Evolutionary conservation across 2,888 invertebrate species (phyloP).

Genomic region (Rutpela maculata): DNA sequence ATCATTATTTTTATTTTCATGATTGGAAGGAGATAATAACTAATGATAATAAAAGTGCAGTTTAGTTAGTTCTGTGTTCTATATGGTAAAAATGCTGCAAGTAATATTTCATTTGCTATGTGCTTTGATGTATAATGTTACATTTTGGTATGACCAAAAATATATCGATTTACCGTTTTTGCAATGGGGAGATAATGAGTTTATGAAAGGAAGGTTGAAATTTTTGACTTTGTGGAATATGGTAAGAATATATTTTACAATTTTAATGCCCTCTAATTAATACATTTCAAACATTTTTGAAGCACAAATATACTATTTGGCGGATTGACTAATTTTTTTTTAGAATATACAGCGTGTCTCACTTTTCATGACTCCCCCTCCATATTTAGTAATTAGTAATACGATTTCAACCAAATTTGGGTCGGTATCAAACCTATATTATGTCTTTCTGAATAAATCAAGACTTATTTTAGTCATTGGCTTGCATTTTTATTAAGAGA

Average conservation of each 20-base stretch:
- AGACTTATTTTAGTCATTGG: too few species aligned
- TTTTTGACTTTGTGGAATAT: constrained; percentile 64
- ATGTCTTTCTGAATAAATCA: too few species aligned
- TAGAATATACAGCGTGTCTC: too few species aligned
- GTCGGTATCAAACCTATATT: too few species aligned
- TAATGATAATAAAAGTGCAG: background rate
- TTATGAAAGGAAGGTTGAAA: constrained; percentile 55
- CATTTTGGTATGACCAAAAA: constrained; percentile 37
- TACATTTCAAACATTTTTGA: too few species aligned
- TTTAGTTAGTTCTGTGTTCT: background rate
- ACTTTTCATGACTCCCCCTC: too few species aligned
- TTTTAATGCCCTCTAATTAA: too few species aligned
- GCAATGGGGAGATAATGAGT: constrained; percentile 9
- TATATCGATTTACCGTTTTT: constrained; percentile 25
- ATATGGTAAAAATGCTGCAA: constrained; percentile 17
- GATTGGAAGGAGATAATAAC: background rate
- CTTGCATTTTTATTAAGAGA: too few species aligned
- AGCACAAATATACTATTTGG: too few species aligned
- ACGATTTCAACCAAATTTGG: too few species aligned
- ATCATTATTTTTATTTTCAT: background rate
- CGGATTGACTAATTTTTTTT: too few species aligned
- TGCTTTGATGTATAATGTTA: constrained; percentile 17
- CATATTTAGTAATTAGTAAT: too few species aligned
- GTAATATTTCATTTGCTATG: constrained; percentile 21
- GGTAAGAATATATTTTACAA: constrained; percentile 52